These are phyloP conservation scores for Nemurella pictetii DNA, from an alignment of 2,888 invertebrate species.

Conservation along the genomic window DNA sequence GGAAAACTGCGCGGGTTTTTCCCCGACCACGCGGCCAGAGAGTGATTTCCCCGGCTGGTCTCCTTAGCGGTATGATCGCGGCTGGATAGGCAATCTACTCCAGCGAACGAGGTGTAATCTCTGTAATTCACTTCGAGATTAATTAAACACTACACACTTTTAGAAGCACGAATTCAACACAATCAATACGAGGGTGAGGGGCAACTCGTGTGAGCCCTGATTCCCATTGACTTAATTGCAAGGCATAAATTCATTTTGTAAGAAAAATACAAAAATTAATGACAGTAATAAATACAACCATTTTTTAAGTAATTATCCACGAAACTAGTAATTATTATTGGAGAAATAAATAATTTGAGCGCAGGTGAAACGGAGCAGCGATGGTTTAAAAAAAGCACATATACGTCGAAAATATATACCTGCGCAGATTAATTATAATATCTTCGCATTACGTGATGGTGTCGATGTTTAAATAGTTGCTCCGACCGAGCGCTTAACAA, in stretches of 20 bases:
- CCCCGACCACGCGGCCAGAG: too few relatives aligned
- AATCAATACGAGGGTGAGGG: neutral
- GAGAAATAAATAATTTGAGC: conserved; percentile 9
- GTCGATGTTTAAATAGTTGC: conserved; percentile 19
- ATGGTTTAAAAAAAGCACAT: neutral
- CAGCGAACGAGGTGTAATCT: neutral
- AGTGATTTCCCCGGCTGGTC: too few relatives aligned
- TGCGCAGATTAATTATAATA: conserved; percentile 24
- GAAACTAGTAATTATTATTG: conserved; percentile 1
- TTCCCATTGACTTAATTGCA: neutral
- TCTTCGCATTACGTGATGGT: conserved; percentile 21
- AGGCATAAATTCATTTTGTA: conserved; percentile 15
- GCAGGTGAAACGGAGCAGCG: conserved; percentile 1
- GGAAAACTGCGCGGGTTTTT: too few relatives aligned
- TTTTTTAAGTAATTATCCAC: conserved; percentile 7
- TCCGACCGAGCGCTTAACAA: neutral
- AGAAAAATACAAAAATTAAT: conserved; percentile 8
- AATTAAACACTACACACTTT: neutral
- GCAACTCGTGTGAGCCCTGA: neutral
- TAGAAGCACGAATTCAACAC: neutral
- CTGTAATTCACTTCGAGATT: neutral
- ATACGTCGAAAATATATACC: conserved; percentile 12
- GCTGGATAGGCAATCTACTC: neutral
- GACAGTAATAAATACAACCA: neutral
- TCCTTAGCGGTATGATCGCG: too few relatives aligned